These are phyloP conservation scores for Rhegmatorhina hoffmannsi DNA, from an alignment of 2,113 vertebrate species.

Conservation along the genomic window DNA sequence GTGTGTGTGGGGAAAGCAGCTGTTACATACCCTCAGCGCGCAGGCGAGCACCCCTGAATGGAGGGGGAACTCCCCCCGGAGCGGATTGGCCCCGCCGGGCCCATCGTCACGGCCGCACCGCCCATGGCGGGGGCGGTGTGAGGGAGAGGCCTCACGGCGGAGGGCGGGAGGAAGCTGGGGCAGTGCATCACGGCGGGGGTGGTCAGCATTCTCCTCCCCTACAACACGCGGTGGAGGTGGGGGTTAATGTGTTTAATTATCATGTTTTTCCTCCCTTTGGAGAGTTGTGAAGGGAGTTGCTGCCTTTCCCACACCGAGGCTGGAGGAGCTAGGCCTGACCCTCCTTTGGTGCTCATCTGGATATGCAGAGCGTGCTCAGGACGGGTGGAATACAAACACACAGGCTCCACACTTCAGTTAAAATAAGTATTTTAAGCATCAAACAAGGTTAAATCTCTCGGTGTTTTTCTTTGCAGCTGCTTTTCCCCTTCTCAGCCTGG, in stretches of 20 bases:
- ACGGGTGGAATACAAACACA: neutral
- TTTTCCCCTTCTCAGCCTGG: neutral
- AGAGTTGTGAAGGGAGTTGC: neutral
- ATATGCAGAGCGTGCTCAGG: accelerated
- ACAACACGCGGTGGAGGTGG: accelerated
- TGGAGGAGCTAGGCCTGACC: neutral
- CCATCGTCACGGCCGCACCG: constrained; percentile 14
- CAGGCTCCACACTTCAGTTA: accelerated
- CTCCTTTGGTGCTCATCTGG: accelerated
- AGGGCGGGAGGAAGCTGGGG: neutral
- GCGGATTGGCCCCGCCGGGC: constrained; percentile 51
- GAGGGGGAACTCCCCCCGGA: constrained; percentile 66
- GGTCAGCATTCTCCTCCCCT: neutral
- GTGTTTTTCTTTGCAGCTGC: neutral
- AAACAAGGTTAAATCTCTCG: neutral
- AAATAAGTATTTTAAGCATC: neutral
- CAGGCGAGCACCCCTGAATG: constrained; percentile 73
- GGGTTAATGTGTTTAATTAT: accelerated
- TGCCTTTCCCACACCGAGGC: neutral
- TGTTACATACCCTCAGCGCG: constrained; percentile 74
- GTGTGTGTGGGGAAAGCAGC: constrained; percentile 41
- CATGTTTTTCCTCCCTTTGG: neutral
- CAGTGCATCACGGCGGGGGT: neutral
- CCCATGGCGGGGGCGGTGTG: neutral
- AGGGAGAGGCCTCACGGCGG: neutral